Percentiles rank a stretch among this genome's conserved stretches.
Evolutionary conservation across 2,113 vertebrate genomes (phyloP).

Genomic region (Lagopus muta): DNA sequence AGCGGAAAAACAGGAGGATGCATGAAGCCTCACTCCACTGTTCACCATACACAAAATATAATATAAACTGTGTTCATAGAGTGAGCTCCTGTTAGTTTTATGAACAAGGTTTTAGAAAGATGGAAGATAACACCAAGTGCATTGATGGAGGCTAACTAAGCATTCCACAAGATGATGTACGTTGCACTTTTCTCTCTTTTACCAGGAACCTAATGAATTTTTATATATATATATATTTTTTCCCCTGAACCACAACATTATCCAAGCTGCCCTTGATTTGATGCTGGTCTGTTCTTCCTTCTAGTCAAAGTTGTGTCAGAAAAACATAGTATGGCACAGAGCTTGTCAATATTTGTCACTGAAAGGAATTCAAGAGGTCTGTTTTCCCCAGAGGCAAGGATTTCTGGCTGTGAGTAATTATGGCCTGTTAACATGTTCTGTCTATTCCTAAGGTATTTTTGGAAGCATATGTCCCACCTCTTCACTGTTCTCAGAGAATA

Average conservation of each 20-base stretch:
- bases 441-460: conserved; percentile 65
- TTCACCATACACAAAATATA: background rate
- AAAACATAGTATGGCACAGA: conserved; percentile 14
- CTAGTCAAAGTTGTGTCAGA: conserved; percentile 36
- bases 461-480: conserved; percentile 56
- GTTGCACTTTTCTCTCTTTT: background rate
- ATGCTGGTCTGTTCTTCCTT: background rate
- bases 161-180: background rate
- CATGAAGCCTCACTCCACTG: background rate
- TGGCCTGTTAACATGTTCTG: conserved; percentile 55
- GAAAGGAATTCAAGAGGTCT: conserved; percentile 16
- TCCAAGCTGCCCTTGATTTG: conserved; percentile 4
- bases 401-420: conserved; percentile 64
- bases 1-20: background rate
- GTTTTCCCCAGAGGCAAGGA: conserved; percentile 56
- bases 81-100: background rate
- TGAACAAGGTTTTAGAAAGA: background rate
- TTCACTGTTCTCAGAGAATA: conserved; percentile 14
- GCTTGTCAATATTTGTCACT: conserved; percentile 59
- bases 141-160: background rate
- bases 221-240: background rate
- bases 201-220: background rate
- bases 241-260: background rate
- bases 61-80: background rate
- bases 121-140: background rate